Base-by-base conservation (phyloP, 2,113 vertebrate genomes). In the Nesoenas mayeri region DNA sequence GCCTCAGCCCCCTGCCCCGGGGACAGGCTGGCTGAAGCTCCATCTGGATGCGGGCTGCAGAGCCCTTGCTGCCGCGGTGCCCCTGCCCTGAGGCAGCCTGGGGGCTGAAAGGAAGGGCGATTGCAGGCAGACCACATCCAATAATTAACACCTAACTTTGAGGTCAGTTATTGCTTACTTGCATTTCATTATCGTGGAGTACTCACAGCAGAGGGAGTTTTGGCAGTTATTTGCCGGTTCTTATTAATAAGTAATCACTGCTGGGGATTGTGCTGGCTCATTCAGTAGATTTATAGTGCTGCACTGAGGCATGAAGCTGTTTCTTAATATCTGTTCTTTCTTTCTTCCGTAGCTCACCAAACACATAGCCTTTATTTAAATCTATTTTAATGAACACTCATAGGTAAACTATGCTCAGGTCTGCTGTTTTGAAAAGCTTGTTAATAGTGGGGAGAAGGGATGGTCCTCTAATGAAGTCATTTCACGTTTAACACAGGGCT, bases 221-320 rank as follows among this genome's bases (percentile, higher is more conserved):
- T 92, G 95, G 94, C 91, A 95, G 94, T 89, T 97, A 93, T 84
- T 96, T 96, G 91, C 94, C 18, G 9, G 94, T 96, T 96, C 90
- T 88, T 96, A 96, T 97, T 97, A 97, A 97, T 97, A 97, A 97
- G 96, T 97, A 97, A 96, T 97, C 95, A 95, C 93, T 74, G 44
- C 84, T 95, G 96, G 88, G 96, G 94, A 93, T 95, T 96, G 95
- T 91, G 91, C 96, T 93, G 91, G 89, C 96, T 97, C 93, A 74
- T 97, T 97, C 91, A 92, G 75, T 91, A 95, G 96, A 97, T 97
- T 96, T 97, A 97, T 96, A 94, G 95, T 91, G 93, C 96, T 96
- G 96, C 96, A 96, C 93, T 89, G 93, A 97, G 79, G 95, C 94
- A 93, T 89, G 88, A 94, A 84, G 48, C 81, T 96, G 95, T 89